Base-by-base conservation (phyloP, 2,888 invertebrate genomes). In the Halocaridina rubra region DNA sequence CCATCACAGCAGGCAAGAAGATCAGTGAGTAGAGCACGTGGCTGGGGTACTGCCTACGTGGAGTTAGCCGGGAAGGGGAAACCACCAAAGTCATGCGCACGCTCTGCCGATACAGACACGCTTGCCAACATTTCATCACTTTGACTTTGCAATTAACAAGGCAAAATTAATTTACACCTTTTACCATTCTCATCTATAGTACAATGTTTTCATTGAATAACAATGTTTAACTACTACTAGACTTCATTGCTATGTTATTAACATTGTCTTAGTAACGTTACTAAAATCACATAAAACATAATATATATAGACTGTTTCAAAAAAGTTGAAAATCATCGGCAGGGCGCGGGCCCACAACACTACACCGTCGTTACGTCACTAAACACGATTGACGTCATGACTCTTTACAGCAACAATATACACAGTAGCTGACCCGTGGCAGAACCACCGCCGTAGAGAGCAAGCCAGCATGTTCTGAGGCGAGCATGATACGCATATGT, bases 1-100 rank as follows among this genome's bases (percentile, higher is more conserved):
- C 94, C 84, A 94, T 97, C 88, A 93, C 94, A 74, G 94, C 95
- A 89, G 96, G 96, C 89, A 95, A 95, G 90, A 93, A 94, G 91
- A 93, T 95, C 90, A 96, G 97, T 97, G 93, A 95, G 96, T 94
- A 88, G 71, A 74, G 80, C 75, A 79, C 78, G 82, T 72, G 81
- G 69, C 57, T 81, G 77, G 80, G 79, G 81, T 80, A 84, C 80
- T 86, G 78, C 74, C 79, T 80, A 85, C 78, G 81, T 79, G 87
- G 85, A 81, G 76, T 80, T 79, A 72, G 75, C 82, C 46, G 82
- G 77, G 78, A 33, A 67, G 67, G 30, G 69, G 69, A 29, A 30
- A 69, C 75, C 22, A 8, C 57, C 76, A 84, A 71, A 59, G 13
- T 22, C 77, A 64, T 27, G 46, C 78, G 72, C 61, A 53, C 82